Base-by-base conservation (phyloP, 2,113 vertebrate genomes). In the Seriola quinqueradiata region DNA sequence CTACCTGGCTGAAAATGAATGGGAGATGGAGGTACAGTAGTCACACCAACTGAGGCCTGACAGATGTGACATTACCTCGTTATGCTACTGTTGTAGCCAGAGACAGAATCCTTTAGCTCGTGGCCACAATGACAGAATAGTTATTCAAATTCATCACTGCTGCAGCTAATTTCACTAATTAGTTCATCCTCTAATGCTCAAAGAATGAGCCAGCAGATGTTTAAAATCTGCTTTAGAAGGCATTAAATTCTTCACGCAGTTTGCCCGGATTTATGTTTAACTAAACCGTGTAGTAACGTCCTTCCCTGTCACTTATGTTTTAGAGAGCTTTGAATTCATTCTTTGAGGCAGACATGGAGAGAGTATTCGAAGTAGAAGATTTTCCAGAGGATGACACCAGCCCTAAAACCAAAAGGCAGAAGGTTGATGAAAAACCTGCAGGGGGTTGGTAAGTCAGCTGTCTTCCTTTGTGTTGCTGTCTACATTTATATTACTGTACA, bases 21-120 rank as follows among this genome's bases (percentile, higher is more conserved):
- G 97, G 98, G 89, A 96, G 21, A 83, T 98, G 94, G 94, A 99
- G 91, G 98, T 99, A 93, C 36, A 42, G 73, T 17, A 7, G 16
- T 2, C 14, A 12, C 16, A 68, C 25, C 21, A 32, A 0, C 2
- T 1, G 6, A 55, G 34, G 50, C 6, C 36, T 65, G 25, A 13
- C 14, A 40, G 9, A 6, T 34, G 10, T 21, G 3, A 23, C 48
- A 6, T 17, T 67, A 25, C 14, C 16, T 14, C 1, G 64, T 0
- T 40, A 32, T 32, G n/a, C 8, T 28, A 12, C 11, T 60, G n/a
- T 32, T 59, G 40, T 32, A 52, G 19, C 25, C 4, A 8, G 21
- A 59, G n/a, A 54, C 21, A 66, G 2, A 28, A 28, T 11, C 25
- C 16, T 21, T 50, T 17, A 19, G 21, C 23, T 55, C 2, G 23